phyloP scores from a whole-genome alignment of 2,113 vertebrate species.

The Aphelocoma coerulescens region DNA sequence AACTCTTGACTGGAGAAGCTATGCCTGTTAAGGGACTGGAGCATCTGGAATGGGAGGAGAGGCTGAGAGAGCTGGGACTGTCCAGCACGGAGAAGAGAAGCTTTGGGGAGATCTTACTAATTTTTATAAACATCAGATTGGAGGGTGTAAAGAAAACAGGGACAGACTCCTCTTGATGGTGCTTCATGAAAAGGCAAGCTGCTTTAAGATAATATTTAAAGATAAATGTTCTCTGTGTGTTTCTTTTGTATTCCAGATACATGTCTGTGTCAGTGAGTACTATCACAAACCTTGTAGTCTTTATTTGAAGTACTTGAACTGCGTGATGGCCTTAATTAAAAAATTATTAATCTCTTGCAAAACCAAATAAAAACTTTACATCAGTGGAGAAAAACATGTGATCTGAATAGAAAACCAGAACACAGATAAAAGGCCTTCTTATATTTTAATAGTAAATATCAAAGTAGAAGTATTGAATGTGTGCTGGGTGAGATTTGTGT shows the following conservation, averaged over 20 bases:
- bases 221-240: not conserved
- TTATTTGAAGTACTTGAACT: not conserved
- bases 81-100: not conserved
- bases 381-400: not conserved
- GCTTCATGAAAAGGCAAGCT: not conserved
- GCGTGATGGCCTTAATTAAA: not conserved
- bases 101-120: not conserved
- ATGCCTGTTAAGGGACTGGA: not conserved
- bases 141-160: not conserved
- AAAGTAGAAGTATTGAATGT: not conserved
- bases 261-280: not conserved
- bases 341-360: not conserved
- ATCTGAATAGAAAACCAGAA: not conserved
- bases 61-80: not conserved
- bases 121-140: not conserved
- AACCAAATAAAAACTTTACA: not conserved
- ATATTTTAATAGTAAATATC: not conserved
- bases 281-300: not conserved
- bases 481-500: not conserved
- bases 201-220: not conserved
- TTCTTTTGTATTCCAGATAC: not conserved
- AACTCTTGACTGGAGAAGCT: not conserved
- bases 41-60: not conserved
- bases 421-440: not conserved
- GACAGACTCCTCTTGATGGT: not conserved